A percentile compares a stretch with the other conserved stretches of the same genome.
phyloP scores from a whole-genome alignment of 2,888 invertebrate species.

The Trachelus stipa region DNA sequence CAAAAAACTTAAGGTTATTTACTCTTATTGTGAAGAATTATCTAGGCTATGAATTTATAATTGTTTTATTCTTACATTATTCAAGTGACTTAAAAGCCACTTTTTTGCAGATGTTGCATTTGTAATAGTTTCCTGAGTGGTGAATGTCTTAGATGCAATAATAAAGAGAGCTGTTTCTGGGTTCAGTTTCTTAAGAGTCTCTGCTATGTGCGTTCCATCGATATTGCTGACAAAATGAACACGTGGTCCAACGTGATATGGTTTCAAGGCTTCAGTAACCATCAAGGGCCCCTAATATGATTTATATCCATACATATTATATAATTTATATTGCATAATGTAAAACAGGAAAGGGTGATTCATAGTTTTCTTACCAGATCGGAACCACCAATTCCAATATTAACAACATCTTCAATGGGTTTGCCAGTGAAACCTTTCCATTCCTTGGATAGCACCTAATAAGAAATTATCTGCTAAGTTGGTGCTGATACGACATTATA shows the following conservation, averaged over 20 bases:
- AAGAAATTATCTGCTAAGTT: constrained; percentile 5
- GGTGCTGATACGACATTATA: background rate
- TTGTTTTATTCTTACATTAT: constrained; percentile 76
- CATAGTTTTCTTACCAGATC: constrained; percentile 76
- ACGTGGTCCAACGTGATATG: constrained; percentile 87
- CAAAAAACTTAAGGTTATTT: background rate
- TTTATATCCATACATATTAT: background rate
- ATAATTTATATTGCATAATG: background rate
- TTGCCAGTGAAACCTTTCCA: constrained; percentile 80
- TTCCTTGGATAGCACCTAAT: constrained; percentile 56
- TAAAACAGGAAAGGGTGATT: background rate
- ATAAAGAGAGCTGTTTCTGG: constrained; percentile 97
- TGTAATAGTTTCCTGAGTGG: constrained; percentile 99
- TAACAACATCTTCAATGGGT: constrained; percentile 95
- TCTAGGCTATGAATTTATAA: constrained; percentile 4
- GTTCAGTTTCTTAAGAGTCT: constrained; percentile 88
- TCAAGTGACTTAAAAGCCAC: constrained; percentile 91
- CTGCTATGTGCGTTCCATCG: constrained; percentile 97
- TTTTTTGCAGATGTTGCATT: constrained; percentile 98
- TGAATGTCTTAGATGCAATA: constrained; percentile 99
- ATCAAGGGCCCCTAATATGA: constrained; percentile 87
- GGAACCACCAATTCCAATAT: constrained; percentile 99
- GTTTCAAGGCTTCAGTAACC: constrained; percentile 98
- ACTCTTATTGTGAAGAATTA: constrained; percentile 3
- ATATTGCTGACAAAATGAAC: constrained; percentile 99